Percentiles rank a stretch among this genome's conserved stretches.
phyloP scores from a whole-genome alignment of 2,888 invertebrate species.

The Acanthoscelides obtectus region DNA sequence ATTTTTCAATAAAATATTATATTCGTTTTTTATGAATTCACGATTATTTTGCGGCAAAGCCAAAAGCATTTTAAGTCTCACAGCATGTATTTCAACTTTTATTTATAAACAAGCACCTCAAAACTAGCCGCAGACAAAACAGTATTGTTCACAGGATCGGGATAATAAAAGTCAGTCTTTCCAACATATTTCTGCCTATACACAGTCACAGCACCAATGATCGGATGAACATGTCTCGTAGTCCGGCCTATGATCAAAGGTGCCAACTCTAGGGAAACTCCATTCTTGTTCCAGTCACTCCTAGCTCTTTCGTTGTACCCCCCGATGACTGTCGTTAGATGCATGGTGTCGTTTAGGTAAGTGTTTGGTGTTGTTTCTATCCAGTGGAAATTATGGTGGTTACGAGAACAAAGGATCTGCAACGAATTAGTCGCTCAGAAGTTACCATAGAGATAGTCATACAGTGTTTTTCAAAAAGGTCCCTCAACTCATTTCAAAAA shows the following conservation, averaged over 20 bases:
- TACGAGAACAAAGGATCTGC: slow-evolving; percentile 7
- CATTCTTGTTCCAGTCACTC: neutral
- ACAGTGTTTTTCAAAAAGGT: too few species aligned
- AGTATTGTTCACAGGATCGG: neutral
- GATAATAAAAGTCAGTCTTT: neutral
- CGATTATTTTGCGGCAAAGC: too few species aligned
- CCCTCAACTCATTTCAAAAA: too few species aligned
- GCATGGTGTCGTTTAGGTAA: neutral
- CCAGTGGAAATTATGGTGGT: slow-evolving; percentile 3
- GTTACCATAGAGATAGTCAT: too few species aligned
- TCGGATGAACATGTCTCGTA: neutral
- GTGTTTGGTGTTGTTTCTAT: neutral
- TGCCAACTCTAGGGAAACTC: neutral
- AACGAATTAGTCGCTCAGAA: neutral
- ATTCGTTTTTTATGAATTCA: too few species aligned
- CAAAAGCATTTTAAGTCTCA: too few species aligned
- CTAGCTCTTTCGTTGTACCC: neutral
- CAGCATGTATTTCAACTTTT: neutral
- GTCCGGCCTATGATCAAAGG: neutral
- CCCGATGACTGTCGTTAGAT: neutral
- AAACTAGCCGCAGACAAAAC: neutral
- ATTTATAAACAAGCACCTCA: neutral
- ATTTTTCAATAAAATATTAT: too few species aligned
- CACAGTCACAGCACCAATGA: neutral
- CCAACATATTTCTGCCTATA: neutral